Base-by-base conservation (phyloP, 2,888 invertebrate species). In the Campoletis raptor region DNA sequence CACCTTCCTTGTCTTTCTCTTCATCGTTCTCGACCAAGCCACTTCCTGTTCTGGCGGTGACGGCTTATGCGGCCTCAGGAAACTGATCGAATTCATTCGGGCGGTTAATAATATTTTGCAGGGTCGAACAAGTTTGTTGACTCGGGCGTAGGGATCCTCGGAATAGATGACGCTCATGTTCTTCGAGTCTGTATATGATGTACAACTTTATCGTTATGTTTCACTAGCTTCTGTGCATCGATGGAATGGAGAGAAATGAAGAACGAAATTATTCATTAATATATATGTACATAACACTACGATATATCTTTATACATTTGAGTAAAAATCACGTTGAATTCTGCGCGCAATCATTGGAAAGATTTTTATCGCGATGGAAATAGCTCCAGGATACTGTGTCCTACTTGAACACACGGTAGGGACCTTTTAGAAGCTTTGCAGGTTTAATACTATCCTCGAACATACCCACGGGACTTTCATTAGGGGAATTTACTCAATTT, bases 401-500 rank as follows among this genome's bases (percentile, higher is more conserved):
- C 74, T 67, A 80, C 76, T 81, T 42, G 48, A 70, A 77, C 82
- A 64, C 76, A 21, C 89, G 88, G 87, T 83, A 87, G 89, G 89
- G 91, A 92, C 90, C 90, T 91, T 89, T 91, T 91, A 91, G 90
- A 90, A 91, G 91, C 91, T 92, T 91, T 90, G 90, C 91, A 90
- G 92, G 91, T 92, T 93, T 93, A 93, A 93, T 93, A 93, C 92
- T 92, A 93, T 92, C 92, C 91, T 90, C 90, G 89, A 90, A 93
- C 90, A 91, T 92, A 91, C 92, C 92, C 92, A 88, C 88, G 93
- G 91, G 93, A 93, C 93, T 93, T 93, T 93, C 93, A 93, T 93
- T 93, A 93, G 92, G 92, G 90, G 92, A 93, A 93, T 93, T 93
- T 93, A 93, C 93, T 92, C 91, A 93, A 93, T 93, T 93, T 93